These are phyloP conservation scores for Liodrosophila aerea DNA, from an alignment of 2,888 invertebrate genomes.

Conservation along the genomic window DNA sequence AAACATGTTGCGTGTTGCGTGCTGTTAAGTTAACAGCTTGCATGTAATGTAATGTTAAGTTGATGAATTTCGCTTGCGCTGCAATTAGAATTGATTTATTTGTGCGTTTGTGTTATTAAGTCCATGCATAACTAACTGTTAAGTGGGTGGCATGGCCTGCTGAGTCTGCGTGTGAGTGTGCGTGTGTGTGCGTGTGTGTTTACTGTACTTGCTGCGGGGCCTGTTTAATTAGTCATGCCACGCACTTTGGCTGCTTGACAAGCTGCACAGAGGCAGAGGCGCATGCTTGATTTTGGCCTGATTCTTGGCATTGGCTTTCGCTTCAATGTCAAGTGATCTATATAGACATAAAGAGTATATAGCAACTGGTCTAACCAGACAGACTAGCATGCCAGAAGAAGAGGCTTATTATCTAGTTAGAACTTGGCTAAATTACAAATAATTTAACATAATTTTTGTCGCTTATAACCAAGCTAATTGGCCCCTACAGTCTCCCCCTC, in stretches of 20 bases:
- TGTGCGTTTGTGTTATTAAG: not conserved
- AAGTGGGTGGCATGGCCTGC: not conserved
- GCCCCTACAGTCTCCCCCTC: not conserved
- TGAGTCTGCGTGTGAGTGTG: not conserved
- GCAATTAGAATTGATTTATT: not conserved
- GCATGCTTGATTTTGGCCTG: conserved; percentile 61
- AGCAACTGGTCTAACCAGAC: conserved; percentile 60
- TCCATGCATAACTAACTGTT: not conserved
- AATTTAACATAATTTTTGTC: no score
- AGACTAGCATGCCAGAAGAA: not conserved
- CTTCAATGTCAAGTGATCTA: conserved; percentile 72
- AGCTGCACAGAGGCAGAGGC: conserved; percentile 43
- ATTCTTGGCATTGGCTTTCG: conserved; percentile 59
- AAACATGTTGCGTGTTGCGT: conserved; percentile 36
- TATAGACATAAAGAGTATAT: conserved; percentile 32
- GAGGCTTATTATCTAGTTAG: not conserved
- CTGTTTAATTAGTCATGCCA: conserved; percentile 35
- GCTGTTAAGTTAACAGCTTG: conserved; percentile 12
- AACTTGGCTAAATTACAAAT: no score
- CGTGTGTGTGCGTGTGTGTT: not conserved
- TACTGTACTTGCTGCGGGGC: not conserved
- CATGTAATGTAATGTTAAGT: conserved; percentile 4
- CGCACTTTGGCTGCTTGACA: conserved; percentile 27
- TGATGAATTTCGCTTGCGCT: no score
- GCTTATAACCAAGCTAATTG: conserved; percentile 26